Evolutionary conservation across 2,797 vertebrate species (phyloP), one percentile per base, ranked within the genome.

Genomic region (Myotis daubentonii): DNA sequence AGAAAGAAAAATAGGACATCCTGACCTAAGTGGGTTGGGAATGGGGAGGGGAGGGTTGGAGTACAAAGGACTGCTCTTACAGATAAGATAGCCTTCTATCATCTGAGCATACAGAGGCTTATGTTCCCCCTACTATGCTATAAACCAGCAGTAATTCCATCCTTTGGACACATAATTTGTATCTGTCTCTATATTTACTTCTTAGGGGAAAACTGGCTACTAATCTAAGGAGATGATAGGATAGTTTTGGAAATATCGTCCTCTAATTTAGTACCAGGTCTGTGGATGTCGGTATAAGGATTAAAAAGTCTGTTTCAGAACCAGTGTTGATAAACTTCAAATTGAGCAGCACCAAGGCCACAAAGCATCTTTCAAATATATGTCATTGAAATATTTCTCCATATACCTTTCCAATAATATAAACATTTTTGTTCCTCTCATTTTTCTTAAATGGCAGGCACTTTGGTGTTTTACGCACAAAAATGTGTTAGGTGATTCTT

Each of bases 401-500:
- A 71, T 3, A 11, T 15, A 20, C 23, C n/a, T 92, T 72, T 75
- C 49, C 33, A 76, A 11, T 68, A 71, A 57, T 33, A 53, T 1
- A 47, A 66, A 68, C 8, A 41, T 70, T 87, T 91, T 82, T 91
- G 82, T 49, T 62, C 36, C 38, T 79, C 30, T 79, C 16, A 22
- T 49, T 71, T 55, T 87, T 85, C n/a, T 71, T 88, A 81, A 62
- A 36, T 84, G 19, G 8, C 8, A 44, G 19, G 8, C 8, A 44
- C 41, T 72, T 82, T 66, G 60, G 28, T 86, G 12, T 80, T 82
- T 92, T 70, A 30, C 8, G 25, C 28, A 55, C 82, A 70, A 74
- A 75, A 51, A 70, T 94, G 28, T 74, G n/a, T 89, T 93, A 53
- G 3, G 30, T n/a, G 55, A 89, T 83, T 22, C 74, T 76, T 76